These are phyloP conservation scores for Halcyon leucocephala DNA, from an alignment of 2,797 vertebrate genomes.

Conservation along the genomic window DNA sequence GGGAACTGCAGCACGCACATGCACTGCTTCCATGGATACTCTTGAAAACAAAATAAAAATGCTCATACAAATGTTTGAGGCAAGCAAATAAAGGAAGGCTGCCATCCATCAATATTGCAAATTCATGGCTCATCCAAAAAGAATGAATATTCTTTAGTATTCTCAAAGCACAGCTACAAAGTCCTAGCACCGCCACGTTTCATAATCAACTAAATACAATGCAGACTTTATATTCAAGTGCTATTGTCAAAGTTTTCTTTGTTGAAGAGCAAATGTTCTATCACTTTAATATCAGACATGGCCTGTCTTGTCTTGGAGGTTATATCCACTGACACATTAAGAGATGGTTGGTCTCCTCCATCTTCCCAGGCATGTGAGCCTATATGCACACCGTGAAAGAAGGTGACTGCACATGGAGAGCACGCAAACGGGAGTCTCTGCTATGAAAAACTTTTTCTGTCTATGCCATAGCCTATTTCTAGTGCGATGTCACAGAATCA, in stretches of 20 bases:
- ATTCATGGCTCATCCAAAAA: background rate
- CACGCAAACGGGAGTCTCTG: background rate
- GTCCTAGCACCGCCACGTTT: background rate
- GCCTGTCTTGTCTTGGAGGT: background rate
- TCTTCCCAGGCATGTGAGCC: background rate
- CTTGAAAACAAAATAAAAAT: conserved; percentile 60
- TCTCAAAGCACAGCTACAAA: background rate
- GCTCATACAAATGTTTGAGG: conserved; percentile 54
- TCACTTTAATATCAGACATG: background rate
- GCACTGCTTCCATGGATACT: conserved; percentile 57
- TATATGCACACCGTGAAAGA: rapidly evolving
- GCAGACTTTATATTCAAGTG: background rate
- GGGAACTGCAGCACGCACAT: background rate
- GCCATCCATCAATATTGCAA: conserved; percentile 15
- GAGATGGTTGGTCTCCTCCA: background rate
- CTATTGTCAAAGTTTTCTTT: background rate
- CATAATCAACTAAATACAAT: background rate
- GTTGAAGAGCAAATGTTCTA: background rate
- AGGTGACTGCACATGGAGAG: background rate
- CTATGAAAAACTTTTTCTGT: background rate
- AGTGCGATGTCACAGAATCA: too few relatives aligned
- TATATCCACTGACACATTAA: background rate
- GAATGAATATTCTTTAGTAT: conserved; percentile 23
- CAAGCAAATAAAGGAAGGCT: conserved; percentile 51
- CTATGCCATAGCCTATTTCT: background rate